Evolutionary conservation across 2,888 invertebrate genomes (phyloP), one percentile per base, ranked within the genome.

Genomic region (Venusia cambrica): DNA sequence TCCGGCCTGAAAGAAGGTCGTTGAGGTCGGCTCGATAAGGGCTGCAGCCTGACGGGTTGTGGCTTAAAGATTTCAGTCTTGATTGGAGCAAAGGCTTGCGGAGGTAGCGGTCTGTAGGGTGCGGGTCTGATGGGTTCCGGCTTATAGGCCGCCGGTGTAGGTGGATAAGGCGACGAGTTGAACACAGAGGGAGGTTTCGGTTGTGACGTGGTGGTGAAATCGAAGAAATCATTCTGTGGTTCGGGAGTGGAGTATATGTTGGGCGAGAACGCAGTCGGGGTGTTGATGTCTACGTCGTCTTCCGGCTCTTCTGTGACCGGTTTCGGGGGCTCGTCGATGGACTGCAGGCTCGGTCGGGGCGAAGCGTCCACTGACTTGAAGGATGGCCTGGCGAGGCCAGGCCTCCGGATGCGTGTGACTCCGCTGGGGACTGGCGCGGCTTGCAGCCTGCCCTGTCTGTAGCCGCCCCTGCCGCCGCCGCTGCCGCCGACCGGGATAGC

Each of bases 281-380:
- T 90, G 39, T 84, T 84, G 39, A 89, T 88, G 27, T 89, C 89
- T 20, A 76, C 64, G 28, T 89, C 90, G 39, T 92, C 92, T 71
- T 92, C 92, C 8, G 88, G 88, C 51, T 92, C 89, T 70, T 92
- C 92, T 1, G 91, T 91, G 3, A 92, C 92, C 1, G 92, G 92
- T 50, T 92, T 90, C 5, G 90, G 76, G 26, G 73, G 79, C 44
- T 89, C 87, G 2, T 90, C 83, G 6, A 89, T 65, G 3, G 81
- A 85, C 56, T 88, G 88, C 7, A 83, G 69, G 51, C 57, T 81
- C 2, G 85, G 88, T 14, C 80, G 70, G 2, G 81, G 84, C 6
- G 78, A 65, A 6, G 71, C 88, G 54, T 67, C 90, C 48, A 73
- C 88, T 30, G 64, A 88, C 57, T 69, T 85, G 62, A 88, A 83